Evolutionary conservation across 64 coral and sea anemone genomes (phyloP).

Genomic region (Montipora cactus): DNA sequence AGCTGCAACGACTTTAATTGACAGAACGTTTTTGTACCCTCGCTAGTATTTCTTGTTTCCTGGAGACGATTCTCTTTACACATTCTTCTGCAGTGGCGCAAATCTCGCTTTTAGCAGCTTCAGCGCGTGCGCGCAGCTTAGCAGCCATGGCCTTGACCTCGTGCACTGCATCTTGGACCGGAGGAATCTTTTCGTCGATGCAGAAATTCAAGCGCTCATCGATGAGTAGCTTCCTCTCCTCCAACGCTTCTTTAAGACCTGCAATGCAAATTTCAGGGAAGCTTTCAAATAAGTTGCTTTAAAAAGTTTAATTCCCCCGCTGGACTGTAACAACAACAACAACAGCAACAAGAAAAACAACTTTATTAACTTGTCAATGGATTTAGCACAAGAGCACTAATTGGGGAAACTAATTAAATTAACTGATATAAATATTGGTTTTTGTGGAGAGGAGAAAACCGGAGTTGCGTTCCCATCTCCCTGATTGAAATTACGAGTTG

Average conservation of each 20-base stretch:
- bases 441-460: too few relatives aligned
- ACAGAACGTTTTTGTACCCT: background rate
- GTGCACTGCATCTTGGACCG: constrained; percentile 88
- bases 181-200: constrained; percentile 83
- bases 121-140: constrained; percentile 83
- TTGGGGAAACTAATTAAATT: too few relatives aligned
- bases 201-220: constrained; percentile 85
- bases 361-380: too few relatives aligned
- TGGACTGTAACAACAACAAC: too few relatives aligned
- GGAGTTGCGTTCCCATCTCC: too few relatives aligned
- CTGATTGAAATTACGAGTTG: too few relatives aligned
- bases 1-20: too few relatives aligned
- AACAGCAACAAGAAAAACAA: too few relatives aligned
- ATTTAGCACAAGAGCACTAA: too few relatives aligned
- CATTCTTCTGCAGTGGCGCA: constrained; percentile 83
- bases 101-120: constrained; percentile 85
- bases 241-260: constrained; percentile 91
- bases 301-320: rapidly evolving
- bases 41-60: constrained; percentile 80
- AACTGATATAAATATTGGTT: too few relatives aligned
- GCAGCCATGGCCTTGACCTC: constrained; percentile 95
- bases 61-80: constrained; percentile 83
- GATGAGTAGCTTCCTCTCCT: constrained; percentile 78
- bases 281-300: too few relatives aligned
- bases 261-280: background rate